Base-by-base conservation (phyloP, 2,113 vertebrate species). In the Tragulus kanchil region DNA sequence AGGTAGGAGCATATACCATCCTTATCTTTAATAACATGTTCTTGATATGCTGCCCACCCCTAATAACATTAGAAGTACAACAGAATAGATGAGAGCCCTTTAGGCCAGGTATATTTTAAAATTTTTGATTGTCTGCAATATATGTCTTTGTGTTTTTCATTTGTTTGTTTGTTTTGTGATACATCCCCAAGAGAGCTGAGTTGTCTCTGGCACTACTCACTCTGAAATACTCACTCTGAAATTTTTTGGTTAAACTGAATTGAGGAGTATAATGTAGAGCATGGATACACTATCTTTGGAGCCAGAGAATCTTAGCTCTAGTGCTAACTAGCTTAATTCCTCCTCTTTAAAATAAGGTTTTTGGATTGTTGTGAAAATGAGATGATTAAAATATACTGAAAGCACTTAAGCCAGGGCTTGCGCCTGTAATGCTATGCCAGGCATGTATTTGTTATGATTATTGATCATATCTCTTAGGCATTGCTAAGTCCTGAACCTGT, bases 211-310 rank as follows among this genome's bases (percentile, higher is more conserved):
- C 3, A 36, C 28, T 8, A 64, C 26, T n/a, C n/a, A n/a, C n/a
- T n/a, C n/a, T n/a, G n/a, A n/a, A n/a, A n/a, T 3, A 92, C 26
- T 45, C 16, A 25, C 26, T 61, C 23, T 65, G 73, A 85, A 67
- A 50, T 1, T 65, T 89, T 85, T 96, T 73, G 69, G n/a, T n/a
- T n/a, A n/a, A 77, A n/a, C 83, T 91, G 36, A 71, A 54, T 50
- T 5, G 17, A 58, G 7, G 2, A 14, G 8, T 75, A 12, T 81
- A 56, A 64, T 11, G 36, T 56, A 75, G 21, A 90, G 16, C 17
- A 91, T 15, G 82, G 48, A 26, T 65, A 78, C 1, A 11, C 25
- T 26, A 17, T 13, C 15, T 69, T 5, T 48, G 3, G 25, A 85
- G 36, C 6, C 36, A 95, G 50, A 77, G 16, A 73, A 54, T 23